Evolutionary conservation across 2,113 vertebrate genomes (phyloP), one percentile per base, ranked within the genome.

Genomic region (Mungos mungo): DNA sequence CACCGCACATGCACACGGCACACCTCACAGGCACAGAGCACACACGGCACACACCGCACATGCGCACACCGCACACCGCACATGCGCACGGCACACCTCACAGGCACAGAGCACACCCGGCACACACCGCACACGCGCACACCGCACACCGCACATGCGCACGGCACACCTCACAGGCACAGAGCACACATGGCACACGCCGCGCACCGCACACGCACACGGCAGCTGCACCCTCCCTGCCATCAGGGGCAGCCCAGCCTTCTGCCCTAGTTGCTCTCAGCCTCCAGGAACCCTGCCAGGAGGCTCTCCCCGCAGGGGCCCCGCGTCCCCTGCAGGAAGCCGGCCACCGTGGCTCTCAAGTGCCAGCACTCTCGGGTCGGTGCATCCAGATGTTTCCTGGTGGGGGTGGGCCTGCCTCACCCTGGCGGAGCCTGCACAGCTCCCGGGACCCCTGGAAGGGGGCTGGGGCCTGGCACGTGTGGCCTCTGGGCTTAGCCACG

Each of bases 321-420:
- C 45, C 5, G 0, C 1, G 5, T 29, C 45, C 79, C 66, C 45
- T 41, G 41, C 57, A 52, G 54, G 33, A 93, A 41, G 35, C 41
- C 0, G n/a, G 86, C 77, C 63, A 4, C 1, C 0, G 38, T 35
- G 33, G 15, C 29, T 1, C 27, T 25, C 3, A 3, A 47, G 33
- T 15, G 31, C 11, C n/a, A 33, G 38, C 8, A 66, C 33, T n/a
- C 45, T 19, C 0, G 0, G 1, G 9, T 18, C 8, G 65, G 47
- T 31, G 25, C 31, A 3, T 38, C 45, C 25, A 33, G 52, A 9
- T 27, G 9, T 10, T 52, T 69, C 60, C 82, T 25, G 52, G 35
- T 1, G 23, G 15, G 0, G 13, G 14, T 9, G 45, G 47, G n/a
- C 52, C 50, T 27, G 33, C 33, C 76, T 45, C 21, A 3, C 21